Evolutionary conservation across 2,888 invertebrate species (phyloP).

Genomic region (Lasioglossum marginatum): DNA sequence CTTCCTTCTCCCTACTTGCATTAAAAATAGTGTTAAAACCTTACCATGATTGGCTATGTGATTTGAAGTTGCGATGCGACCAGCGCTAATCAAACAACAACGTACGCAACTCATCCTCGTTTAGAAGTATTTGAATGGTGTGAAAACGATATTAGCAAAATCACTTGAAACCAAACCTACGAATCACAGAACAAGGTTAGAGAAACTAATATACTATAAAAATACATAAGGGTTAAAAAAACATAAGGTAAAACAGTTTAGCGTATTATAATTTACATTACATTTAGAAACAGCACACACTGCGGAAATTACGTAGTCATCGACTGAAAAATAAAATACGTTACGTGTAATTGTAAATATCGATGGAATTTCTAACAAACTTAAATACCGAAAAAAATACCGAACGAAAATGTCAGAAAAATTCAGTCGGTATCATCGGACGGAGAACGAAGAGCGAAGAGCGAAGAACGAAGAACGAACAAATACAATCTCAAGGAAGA

Average conservation of each 20-base stretch:
- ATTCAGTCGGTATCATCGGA: background rate
- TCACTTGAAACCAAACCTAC: slow-evolving; percentile 1
- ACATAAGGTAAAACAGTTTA: background rate
- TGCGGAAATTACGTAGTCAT: background rate
- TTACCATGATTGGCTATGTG: slow-evolving; percentile 82
- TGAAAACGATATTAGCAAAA: background rate
- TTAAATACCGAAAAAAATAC: background rate
- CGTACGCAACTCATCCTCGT: slow-evolving; percentile 81
- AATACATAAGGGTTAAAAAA: background rate
- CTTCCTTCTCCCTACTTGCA: background rate
- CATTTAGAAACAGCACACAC: background rate
- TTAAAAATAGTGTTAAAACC: slow-evolving; percentile 14
- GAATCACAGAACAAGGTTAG: background rate
- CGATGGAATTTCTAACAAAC: background rate
- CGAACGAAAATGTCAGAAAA: background rate
- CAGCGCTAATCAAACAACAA: slow-evolving; percentile 81
- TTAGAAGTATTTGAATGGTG: background rate
- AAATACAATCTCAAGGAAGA: background rate
- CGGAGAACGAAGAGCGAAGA: background rate
- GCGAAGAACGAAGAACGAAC: background rate
- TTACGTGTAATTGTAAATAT: background rate
- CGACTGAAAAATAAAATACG: slow-evolving; percentile 6
- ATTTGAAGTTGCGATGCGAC: slow-evolving; percentile 80
- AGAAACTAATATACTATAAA: background rate
- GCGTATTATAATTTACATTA: background rate